Base-by-base conservation (phyloP, 2,797 vertebrate genomes). In the Masticophis lateralis region DNA sequence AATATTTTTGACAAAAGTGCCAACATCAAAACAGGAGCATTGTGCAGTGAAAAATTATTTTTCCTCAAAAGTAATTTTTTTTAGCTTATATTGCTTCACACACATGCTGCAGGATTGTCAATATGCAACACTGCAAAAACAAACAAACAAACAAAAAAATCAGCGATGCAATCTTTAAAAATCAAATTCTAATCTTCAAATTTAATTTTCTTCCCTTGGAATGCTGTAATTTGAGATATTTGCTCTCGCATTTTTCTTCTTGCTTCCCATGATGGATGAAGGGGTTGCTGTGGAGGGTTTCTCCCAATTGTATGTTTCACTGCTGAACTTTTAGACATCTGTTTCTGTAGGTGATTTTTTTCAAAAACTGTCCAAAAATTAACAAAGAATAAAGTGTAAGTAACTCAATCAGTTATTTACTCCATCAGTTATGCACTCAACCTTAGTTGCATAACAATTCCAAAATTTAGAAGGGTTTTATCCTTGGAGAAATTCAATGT, bases 201-300 rank as follows among this genome's bases (percentile, higher is more conserved):
- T 96, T 97, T 99, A 93, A 99, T 99, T 97, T 98, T 99, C 95
- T 99, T 99, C 59, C 99, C 99, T 94, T 99, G 98, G 97, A 99
- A 99, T 88, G 97, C 98, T 96, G 98, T 93, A 94, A 99, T 99
- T 95, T 99, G 98, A 95, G 98, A 98, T 61, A 98, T 98, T 93
- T 99, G 98, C 90, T 99, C 98, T 95, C 98, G 99, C 87, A 98
- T 98, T 94, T 98, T 99, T 95, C 96, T 98, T 97, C 99, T 99
- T 83, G 99, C 99, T 97, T 99, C 99, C 99, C 99, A 99, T 0
- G 99, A 99, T 3, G 99, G 99, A 97, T 99, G 99, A 96, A 99
- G 98, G 7, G 98, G 96, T 89, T 98, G 97, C 47, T 98, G 96
- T 66, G 92, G 92, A 59, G 88, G 94, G 55, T 96, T 95, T 66